A percentile compares a stretch with the other conserved stretches of the same genome.
phyloP scores from a whole-genome alignment of 2,888 invertebrate genomes.

The Stomorhina lunata region DNA sequence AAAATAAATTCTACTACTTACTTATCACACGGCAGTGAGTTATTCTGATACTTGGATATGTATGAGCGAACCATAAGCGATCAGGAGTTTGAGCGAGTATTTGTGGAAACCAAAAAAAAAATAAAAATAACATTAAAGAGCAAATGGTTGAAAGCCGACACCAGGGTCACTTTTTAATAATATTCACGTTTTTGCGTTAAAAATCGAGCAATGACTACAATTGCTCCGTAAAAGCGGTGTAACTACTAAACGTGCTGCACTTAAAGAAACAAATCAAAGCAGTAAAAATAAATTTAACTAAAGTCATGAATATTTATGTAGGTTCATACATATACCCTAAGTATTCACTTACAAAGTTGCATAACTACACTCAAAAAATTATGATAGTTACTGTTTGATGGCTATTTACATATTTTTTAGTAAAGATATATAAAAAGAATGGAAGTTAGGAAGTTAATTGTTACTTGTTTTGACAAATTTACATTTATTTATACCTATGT shows the following conservation, averaged over 20 bases:
- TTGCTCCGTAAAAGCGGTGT: slow-evolving; percentile 50
- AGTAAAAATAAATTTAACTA: slow-evolving; percentile 27
- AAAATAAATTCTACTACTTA: slow-evolving; percentile 46
- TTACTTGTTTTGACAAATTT: too few species aligned
- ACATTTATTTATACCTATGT: too few species aligned
- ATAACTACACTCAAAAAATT: slow-evolving; percentile 9
- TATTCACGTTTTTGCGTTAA: slow-evolving; percentile 66
- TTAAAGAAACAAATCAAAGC: slow-evolving; percentile 59
- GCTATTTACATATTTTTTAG: too few species aligned
- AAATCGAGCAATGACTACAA: slow-evolving; percentile 62
- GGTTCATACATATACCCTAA: slow-evolving; percentile 17
- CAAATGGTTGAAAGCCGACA: slow-evolving; percentile 58
- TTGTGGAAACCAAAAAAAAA: background rate
- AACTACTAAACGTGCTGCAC: slow-evolving; percentile 50
- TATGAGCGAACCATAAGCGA: background rate
- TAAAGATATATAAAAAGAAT: too few species aligned
- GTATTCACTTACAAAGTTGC: background rate
- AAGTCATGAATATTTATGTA: slow-evolving; percentile 44
- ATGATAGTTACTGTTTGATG: background rate
- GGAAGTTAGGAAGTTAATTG: too few species aligned
- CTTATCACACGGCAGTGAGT: background rate
- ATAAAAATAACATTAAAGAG: slow-evolving; percentile 50
- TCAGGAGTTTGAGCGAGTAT: slow-evolving; percentile 5
- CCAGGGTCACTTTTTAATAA: slow-evolving; percentile 65
- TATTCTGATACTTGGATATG: background rate